These are phyloP conservation scores for Sylvilagus bachmani DNA, from an alignment of 2,113 vertebrate species.

Conservation along the genomic window DNA sequence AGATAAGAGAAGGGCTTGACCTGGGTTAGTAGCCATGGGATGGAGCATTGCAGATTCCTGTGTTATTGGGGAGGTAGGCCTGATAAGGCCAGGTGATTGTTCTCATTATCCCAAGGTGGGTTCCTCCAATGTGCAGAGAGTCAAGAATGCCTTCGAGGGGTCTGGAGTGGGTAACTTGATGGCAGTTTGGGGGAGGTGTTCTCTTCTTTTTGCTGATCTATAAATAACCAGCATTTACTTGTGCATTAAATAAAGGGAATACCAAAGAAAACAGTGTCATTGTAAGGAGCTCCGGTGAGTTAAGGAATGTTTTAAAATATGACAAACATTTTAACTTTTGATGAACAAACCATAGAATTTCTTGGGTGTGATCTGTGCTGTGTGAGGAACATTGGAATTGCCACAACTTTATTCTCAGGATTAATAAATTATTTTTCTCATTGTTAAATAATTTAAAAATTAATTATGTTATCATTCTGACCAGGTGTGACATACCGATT, in stretches of 20 bases:
- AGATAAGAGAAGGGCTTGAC: background rate
- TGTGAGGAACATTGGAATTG: conserved; percentile 4
- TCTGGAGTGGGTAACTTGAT: background rate
- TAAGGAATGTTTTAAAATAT: conserved; percentile 43
- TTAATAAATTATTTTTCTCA: conserved; percentile 62
- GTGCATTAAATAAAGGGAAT: background rate
- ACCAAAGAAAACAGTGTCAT: background rate
- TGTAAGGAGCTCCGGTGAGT: background rate
- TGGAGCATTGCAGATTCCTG: background rate
- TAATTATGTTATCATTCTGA: conserved; percentile 70
- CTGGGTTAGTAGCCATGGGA: background rate
- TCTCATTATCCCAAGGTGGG: background rate
- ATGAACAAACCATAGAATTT: conserved; percentile 15
- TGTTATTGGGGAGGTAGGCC: background rate
- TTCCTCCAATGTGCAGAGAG: background rate
- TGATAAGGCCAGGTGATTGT: background rate
- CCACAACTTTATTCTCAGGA: conserved; percentile 52
- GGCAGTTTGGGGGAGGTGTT: background rate
- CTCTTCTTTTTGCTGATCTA: background rate
- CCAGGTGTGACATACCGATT: conserved; percentile 70
- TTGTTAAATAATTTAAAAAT: conserved; percentile 68
- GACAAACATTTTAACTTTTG: conserved; percentile 38
- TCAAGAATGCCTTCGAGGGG: background rate
- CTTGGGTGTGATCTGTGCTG: background rate
- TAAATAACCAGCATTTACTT: background rate